Percentiles rank a stretch among this genome's conserved stretches.
These are phyloP conservation scores for Lepus oiostolus DNA, from an alignment of 2,797 vertebrate species.

Conservation along the genomic window DNA sequence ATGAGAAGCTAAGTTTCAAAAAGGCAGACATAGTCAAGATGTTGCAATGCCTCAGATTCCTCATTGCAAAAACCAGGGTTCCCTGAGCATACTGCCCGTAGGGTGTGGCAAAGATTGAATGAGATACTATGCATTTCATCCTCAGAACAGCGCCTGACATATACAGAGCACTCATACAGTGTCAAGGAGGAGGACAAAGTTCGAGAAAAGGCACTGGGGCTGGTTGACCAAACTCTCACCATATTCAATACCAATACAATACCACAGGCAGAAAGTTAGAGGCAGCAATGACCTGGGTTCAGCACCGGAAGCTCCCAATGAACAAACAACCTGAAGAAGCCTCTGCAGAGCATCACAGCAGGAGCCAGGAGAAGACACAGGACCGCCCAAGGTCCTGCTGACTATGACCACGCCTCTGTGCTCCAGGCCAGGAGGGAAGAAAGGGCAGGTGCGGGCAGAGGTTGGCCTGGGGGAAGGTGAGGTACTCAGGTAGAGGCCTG, in stretches of 20 bases:
- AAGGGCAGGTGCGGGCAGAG: rapidly evolving
- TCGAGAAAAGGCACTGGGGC: not conserved
- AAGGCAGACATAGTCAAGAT: not conserved
- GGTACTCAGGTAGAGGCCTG: rapidly evolving
- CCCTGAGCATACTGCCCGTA: not conserved
- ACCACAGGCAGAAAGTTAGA: not conserved
- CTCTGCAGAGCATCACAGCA: not conserved
- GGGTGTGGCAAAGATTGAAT: not conserved
- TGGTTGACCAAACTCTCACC: not conserved
- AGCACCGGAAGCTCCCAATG: not conserved
- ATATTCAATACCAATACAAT: not conserved
- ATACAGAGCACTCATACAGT: not conserved
- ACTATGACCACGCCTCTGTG: rapidly evolving
- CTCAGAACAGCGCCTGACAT: not conserved
- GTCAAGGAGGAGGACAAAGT: not conserved
- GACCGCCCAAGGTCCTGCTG: not conserved
- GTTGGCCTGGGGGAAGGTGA: not conserved
- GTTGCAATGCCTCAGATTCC: not conserved
- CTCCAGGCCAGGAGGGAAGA: not conserved
- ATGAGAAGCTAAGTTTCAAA: not conserved
- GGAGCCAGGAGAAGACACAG: not conserved
- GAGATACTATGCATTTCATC: not conserved
- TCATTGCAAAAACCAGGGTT: not conserved
- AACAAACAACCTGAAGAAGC: not conserved
- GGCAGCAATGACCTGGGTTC: rapidly evolving